Conservation (phyloP, 2,888 invertebrate genomes). For the Eristalinus aeneus region DNA sequence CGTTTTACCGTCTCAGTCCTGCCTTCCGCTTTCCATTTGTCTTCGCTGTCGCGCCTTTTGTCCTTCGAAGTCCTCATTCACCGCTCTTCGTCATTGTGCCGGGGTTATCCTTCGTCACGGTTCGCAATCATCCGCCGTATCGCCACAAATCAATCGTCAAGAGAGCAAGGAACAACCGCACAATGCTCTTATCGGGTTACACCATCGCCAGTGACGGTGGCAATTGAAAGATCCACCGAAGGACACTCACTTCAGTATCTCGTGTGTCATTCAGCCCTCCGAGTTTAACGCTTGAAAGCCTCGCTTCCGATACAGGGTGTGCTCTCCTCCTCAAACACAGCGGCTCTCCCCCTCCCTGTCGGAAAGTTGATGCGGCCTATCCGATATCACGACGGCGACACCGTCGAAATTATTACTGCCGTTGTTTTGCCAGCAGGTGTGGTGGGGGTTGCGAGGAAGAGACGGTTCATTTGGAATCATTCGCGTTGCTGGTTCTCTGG, state of each 20-base stretch:
- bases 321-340: not conserved
- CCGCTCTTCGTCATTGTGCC: not conserved
- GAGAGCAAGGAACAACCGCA: constrained; percentile 52
- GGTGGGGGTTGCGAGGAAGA: not conserved
- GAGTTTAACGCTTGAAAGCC: not conserved
- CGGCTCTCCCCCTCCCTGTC: not conserved
- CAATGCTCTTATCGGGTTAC: constrained; percentile 69
- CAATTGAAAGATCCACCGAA: constrained; percentile 32
- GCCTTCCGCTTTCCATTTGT: constrained; percentile 43
- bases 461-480: constrained; percentile 52
- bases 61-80: constrained; percentile 12
- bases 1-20: constrained; percentile 18
- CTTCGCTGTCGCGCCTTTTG: constrained; percentile 35
- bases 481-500: constrained; percentile 54
- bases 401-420: constrained; percentile 58
- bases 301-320: not conserved
- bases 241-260: constrained; percentile 6
- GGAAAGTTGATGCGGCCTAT: constrained; percentile 47
- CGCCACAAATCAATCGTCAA: constrained; percentile 58
- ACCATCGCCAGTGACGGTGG: constrained; percentile 30
- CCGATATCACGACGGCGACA: constrained; percentile 41
- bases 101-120: constrained; percentile 17
- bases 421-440: not conserved
- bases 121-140: constrained; percentile 57
- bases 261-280: not conserved